Evolutionary conservation across 2,797 vertebrate genomes (phyloP).

Genomic region (Malurus splendens): DNA sequence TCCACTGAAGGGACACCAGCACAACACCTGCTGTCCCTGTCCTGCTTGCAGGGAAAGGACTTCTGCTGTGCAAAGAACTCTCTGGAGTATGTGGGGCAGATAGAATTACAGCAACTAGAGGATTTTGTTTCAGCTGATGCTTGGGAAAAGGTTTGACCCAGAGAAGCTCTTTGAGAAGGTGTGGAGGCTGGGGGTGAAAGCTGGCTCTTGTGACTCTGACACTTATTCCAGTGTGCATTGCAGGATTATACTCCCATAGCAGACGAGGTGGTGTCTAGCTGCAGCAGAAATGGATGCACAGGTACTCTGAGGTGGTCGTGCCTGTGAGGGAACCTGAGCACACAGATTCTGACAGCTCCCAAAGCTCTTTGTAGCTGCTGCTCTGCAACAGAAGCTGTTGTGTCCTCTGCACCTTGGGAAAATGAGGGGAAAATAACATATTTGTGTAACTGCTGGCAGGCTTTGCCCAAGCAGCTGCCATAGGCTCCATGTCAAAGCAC

Average conservation of each 20-base stretch:
- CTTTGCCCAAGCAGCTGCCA: constrained; percentile 47
- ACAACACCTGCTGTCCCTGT: constrained; percentile 41
- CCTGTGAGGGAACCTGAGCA: fast-evolving
- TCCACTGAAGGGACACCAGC: constrained; percentile 44
- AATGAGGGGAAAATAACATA: constrained; percentile 14
- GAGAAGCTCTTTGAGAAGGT: background rate
- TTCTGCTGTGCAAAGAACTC: constrained; percentile 35
- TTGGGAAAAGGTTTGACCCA: constrained; percentile 28
- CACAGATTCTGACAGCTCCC: background rate
- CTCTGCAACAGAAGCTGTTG: background rate
- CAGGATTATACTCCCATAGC: background rate
- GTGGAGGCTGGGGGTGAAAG: background rate
- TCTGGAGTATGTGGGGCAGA: constrained; percentile 7
- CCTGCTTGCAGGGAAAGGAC: constrained; percentile 31
- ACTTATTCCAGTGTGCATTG: background rate
- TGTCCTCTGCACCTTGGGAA: constrained; percentile 49
- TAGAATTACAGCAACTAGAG: constrained; percentile 11
- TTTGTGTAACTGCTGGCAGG: constrained; percentile 26
- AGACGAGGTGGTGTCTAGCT: background rate
- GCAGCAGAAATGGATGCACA: background rate
- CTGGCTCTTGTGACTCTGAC: background rate
- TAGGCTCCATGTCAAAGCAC: constrained; percentile 24
- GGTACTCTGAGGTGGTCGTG: background rate
- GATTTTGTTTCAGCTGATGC: constrained; percentile 41
- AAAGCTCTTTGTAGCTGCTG: background rate